A percentile compares a stretch with the other conserved stretches of the same genome.
phyloP scores from a whole-genome alignment of 2,797 vertebrate genomes.

The Loriculus beryllinus region DNA sequence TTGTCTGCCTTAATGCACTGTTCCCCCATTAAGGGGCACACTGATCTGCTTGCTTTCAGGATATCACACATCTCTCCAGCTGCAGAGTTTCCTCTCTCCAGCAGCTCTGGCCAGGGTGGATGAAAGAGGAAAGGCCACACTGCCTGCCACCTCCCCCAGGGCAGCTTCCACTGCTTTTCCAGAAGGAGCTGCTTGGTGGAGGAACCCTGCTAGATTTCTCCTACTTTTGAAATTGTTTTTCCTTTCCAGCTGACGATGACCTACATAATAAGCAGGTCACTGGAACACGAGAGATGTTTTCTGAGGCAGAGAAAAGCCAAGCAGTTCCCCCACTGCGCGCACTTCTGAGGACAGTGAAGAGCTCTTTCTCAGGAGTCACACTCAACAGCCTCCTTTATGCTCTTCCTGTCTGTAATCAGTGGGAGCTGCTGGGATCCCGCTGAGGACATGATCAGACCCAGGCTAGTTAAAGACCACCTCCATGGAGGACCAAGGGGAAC shows the following conservation, averaged over 20 bases:
- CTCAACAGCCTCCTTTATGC: not conserved
- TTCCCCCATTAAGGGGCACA: not conserved
- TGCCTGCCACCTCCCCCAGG: not conserved
- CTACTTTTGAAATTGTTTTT: constrained; percentile 10
- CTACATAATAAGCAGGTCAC: constrained; percentile 64
- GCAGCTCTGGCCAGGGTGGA: not conserved
- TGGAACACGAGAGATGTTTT: not conserved
- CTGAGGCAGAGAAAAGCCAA: not conserved
- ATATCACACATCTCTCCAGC: not conserved
- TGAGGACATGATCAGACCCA: not conserved
- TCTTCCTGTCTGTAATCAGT: not conserved
- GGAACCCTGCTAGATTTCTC: not conserved
- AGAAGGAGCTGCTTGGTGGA: not conserved
- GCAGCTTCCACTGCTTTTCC: not conserved
- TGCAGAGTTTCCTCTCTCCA: not conserved
- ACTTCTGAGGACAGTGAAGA: constrained; percentile 2
- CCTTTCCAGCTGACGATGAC: not conserved
- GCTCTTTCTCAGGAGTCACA: not conserved
- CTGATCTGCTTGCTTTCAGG: not conserved
- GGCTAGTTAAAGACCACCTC: not conserved
- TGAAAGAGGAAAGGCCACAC: not conserved
- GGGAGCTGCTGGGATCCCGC: not conserved
- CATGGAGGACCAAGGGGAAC: rapidly evolving
- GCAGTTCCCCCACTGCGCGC: rapidly evolving
- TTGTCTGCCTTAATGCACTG: not conserved